Conservation (phyloP, 1,140 invertebrate genomes). For the Bombus pascuorum region DNA sequence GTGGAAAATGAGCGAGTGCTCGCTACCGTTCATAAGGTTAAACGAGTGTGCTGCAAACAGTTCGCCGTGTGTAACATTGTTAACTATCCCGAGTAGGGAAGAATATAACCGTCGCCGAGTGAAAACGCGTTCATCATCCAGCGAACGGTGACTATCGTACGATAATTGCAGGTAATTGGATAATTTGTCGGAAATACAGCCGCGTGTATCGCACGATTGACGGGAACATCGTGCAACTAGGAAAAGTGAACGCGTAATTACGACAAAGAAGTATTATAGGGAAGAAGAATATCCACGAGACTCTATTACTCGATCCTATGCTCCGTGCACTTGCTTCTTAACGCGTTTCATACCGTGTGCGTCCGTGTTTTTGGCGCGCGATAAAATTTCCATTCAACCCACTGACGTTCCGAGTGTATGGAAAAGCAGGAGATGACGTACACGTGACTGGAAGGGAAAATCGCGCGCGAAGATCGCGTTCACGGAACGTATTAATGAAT, state of each 20-base stretch:
- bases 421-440: not conserved
- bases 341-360: not conserved
- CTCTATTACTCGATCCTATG: not conserved
- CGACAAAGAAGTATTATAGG: not conserved
- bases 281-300: not conserved
- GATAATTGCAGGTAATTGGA: conserved; percentile 21
- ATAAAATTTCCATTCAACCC: not conserved
- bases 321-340: not conserved
- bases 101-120: not conserved
- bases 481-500: not conserved
- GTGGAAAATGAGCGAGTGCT: conserved; percentile 55
- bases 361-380: not conserved
- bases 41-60: conserved; percentile 45
- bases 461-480: not conserved
- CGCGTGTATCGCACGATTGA: not conserved
- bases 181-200: not conserved
- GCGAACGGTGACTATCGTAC: conserved; percentile 12
- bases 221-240: not conserved
- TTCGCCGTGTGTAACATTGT: conserved; percentile 46
- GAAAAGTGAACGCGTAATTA: conserved; percentile 13
- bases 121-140: conserved; percentile 24
- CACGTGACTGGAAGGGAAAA: not conserved
- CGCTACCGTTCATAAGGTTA: conserved; percentile 56
- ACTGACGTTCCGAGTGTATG: not conserved
- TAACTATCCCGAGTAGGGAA: conserved; percentile 37